phyloP scores from a whole-genome alignment of 2,888 invertebrate species.

The Pollenia labialis region DNA sequence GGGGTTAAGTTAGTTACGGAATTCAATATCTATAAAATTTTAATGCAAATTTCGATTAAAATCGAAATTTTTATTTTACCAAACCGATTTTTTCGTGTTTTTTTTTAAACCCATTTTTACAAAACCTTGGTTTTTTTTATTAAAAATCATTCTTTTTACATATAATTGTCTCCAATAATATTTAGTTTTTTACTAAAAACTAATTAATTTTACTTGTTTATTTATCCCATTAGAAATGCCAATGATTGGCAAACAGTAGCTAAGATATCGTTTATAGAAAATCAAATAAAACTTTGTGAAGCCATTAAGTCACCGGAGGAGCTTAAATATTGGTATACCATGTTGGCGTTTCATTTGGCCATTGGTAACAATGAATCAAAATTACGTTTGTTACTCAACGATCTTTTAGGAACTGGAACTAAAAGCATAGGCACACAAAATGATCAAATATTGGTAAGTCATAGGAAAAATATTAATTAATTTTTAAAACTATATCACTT shows the following conservation, averaged over 20 bases:
- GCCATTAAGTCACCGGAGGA: constrained; percentile 82
- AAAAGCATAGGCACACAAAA: constrained; percentile 57
- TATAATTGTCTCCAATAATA: no score
- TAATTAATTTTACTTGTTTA: constrained; percentile 15
- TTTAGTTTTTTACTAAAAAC: not conserved
- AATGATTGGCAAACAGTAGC: constrained; percentile 83
- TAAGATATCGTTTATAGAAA: constrained; percentile 83
- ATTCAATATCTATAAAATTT: no score
- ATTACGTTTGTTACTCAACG: constrained; percentile 81
- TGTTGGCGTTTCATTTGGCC: constrained; percentile 83
- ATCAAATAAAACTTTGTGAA: constrained; percentile 84
- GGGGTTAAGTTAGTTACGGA: no score
- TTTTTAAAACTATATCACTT: not conserved
- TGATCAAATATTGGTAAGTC: constrained; percentile 86
- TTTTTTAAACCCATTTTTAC: no score
- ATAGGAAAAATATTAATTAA: not conserved
- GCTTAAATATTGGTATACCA: constrained; percentile 83
- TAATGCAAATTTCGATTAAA: no score
- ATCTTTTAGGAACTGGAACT: constrained; percentile 78
- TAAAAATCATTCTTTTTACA: no score
- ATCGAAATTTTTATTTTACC: no score
- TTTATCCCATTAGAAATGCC: constrained; percentile 76
- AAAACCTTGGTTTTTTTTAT: no score
- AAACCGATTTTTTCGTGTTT: no score
- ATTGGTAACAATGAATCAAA: constrained; percentile 81